Evolutionary conservation across 1,140 invertebrate species (phyloP).

Genomic region (Pseudachorutes palmiensis): DNA sequence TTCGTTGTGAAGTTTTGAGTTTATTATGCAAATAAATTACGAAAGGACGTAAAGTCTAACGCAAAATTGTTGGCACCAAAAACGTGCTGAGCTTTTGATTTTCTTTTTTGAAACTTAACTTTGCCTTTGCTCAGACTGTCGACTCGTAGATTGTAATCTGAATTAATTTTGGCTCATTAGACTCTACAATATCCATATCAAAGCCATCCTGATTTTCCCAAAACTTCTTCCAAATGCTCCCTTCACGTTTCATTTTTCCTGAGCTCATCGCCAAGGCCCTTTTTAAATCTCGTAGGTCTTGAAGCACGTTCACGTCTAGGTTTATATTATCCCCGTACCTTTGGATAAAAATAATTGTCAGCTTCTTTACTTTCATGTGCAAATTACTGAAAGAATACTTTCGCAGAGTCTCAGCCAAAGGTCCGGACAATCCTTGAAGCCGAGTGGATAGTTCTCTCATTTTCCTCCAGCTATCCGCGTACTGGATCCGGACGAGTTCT

Average conservation of each 20-base stretch:
- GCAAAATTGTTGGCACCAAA: too few species aligned
- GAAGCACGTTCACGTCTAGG: conserved; percentile 49
- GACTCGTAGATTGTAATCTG: conserved; percentile 78
- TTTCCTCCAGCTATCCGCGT: conserved; percentile 73
- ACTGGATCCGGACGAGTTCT: conserved; percentile 73
- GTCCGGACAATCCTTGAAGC: conserved; percentile 64
- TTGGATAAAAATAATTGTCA: conserved; percentile 28
- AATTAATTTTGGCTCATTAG: conserved; percentile 47
- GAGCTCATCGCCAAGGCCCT: conserved; percentile 37
- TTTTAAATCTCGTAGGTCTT: conserved; percentile 40
- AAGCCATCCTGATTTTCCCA: conserved; percentile 37
- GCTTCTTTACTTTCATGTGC: background rate
- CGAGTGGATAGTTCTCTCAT: conserved; percentile 42
- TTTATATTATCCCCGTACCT: conserved; percentile 46
- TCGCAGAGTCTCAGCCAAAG: conserved; percentile 64
- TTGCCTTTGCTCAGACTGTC: conserved; percentile 57
- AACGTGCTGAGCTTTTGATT: too few species aligned
- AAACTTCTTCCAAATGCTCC: conserved; percentile 37
- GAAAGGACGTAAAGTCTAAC: too few species aligned
- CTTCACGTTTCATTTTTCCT: conserved; percentile 33
- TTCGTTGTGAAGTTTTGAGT: too few species aligned
- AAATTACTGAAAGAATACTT: conserved; percentile 40
- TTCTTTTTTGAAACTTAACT: too few species aligned
- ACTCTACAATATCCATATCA: conserved; percentile 30
- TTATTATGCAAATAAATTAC: too few species aligned